Evolutionary conservation across 1,140 invertebrate genomes (phyloP).

Genomic region (Cyrtorhinus lividipennis): DNA sequence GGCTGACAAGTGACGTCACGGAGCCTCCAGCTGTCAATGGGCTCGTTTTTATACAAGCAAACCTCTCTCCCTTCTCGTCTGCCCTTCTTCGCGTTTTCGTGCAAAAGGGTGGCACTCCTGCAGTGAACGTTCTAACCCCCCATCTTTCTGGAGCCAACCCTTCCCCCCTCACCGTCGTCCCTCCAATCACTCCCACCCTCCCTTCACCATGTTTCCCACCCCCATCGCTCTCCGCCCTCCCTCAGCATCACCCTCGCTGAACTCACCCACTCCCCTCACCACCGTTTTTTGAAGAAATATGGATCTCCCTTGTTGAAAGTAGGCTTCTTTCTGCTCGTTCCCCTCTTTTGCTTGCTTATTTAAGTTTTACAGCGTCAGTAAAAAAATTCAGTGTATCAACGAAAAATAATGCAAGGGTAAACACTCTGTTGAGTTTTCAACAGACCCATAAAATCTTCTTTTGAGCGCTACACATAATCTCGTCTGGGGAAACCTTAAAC

Average conservation of each 20-base stretch:
- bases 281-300: slow-evolving; percentile 13
- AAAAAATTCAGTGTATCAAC: slow-evolving; percentile 11
- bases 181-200: no score
- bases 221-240: not conserved
- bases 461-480: no score
- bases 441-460: not conserved
- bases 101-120: not conserved
- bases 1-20: slow-evolving; percentile 19
- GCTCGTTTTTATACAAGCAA: slow-evolving; percentile 5
- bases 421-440: slow-evolving; percentile 6
- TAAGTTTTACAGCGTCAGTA: slow-evolving; percentile 11
- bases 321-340: slow-evolving; percentile 1
- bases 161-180: not conserved
- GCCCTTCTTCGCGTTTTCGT: not conserved
- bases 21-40: slow-evolving; percentile 13
- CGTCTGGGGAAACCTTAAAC: no score
- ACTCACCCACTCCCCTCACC: no score
- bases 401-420: slow-evolving; percentile 2
- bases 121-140: slow-evolving; percentile 1
- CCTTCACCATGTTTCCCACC: no score
- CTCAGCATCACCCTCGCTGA: no score
- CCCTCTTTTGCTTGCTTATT: slow-evolving; percentile 5
- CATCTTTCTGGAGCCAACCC: not conserved
- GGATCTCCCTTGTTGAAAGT: slow-evolving; percentile 13
- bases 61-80: not conserved